Evolutionary conservation across 2,888 invertebrate species (phyloP).

Genomic region (Pollenia labialis): DNA sequence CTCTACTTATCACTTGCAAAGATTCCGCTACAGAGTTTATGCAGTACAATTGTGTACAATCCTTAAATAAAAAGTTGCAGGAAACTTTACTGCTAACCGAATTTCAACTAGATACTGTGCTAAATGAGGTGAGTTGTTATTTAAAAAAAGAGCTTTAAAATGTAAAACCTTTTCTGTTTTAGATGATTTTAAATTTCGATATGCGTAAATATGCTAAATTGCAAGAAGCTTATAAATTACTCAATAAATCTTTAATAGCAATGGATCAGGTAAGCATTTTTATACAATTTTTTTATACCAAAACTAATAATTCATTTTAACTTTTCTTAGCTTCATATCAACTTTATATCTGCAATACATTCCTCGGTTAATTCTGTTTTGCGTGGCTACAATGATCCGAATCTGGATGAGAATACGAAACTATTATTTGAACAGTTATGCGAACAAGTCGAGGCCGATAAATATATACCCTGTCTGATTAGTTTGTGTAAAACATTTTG

Average conservation of each 20-base stretch:
- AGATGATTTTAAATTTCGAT: slow-evolving; percentile 88
- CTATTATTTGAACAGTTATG: slow-evolving; percentile 93
- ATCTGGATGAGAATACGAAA: slow-evolving; percentile 86
- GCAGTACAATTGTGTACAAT: slow-evolving; percentile 96
- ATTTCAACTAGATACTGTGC: slow-evolving; percentile 93
- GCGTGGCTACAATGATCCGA: slow-evolving; percentile 84
- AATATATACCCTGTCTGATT: slow-evolving; percentile 88
- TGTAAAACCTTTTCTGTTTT: neutral
- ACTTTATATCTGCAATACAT: slow-evolving; percentile 96
- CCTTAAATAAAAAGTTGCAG: slow-evolving; percentile 93
- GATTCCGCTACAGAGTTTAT: slow-evolving; percentile 93
- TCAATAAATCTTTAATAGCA: slow-evolving; percentile 96
- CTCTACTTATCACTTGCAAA: slow-evolving; percentile 94
- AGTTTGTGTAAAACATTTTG: slow-evolving; percentile 95
- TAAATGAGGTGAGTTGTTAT: slow-evolving; percentile 88
- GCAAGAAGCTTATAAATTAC: slow-evolving; percentile 93
- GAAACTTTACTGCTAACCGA: slow-evolving; percentile 96
- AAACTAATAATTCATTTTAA: slow-evolving; percentile 24
- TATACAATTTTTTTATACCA: neutral
- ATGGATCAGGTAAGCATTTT: slow-evolving; percentile 88
- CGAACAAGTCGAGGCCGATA: slow-evolving; percentile 83
- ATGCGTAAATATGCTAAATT: slow-evolving; percentile 91
- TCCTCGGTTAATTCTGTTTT: slow-evolving; percentile 88
- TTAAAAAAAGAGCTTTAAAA: neutral
- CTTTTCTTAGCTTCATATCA: slow-evolving; percentile 91